Conservation (phyloP, 1,140 invertebrate genomes). For the Pseudomyrmex dendroicus region DNA sequence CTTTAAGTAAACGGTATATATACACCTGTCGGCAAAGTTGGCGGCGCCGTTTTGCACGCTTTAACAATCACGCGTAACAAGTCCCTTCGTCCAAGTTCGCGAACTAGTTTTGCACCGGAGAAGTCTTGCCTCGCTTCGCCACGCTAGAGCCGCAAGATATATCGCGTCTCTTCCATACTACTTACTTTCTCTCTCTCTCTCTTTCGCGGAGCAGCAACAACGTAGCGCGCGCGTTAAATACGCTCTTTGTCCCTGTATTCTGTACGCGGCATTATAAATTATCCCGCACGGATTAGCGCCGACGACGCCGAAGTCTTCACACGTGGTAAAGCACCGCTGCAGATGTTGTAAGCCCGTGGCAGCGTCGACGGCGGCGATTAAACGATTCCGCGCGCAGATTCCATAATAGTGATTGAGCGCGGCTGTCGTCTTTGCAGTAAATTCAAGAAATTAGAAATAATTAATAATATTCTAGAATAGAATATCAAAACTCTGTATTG, state of each 20-base stretch:
- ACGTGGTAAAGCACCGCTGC: constrained; percentile 7
- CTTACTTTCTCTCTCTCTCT: not conserved
- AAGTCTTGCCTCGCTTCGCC: constrained; percentile 28
- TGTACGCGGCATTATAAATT: constrained; percentile 20
- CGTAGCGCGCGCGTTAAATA: constrained; percentile 11
- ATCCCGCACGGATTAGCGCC: not conserved
- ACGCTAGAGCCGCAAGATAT: not conserved
- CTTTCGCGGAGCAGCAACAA: not conserved
- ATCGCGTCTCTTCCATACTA: not conserved
- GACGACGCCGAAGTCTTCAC: not conserved
- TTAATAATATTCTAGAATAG: constrained; percentile 5
- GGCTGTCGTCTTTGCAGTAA: not conserved
- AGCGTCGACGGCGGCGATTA: not conserved
- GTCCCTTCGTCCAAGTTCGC: constrained; percentile 52
- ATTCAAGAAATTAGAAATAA: not conserved
- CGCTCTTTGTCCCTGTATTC: constrained; percentile 12
- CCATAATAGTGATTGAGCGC: constrained; percentile 13
- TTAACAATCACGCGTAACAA: constrained; percentile 62
- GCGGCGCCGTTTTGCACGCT: constrained; percentile 50
- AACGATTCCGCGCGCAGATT: not conserved
- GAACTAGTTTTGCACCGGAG: constrained; percentile 39
- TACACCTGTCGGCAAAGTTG: constrained; percentile 34
- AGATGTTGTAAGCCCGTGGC: not conserved
- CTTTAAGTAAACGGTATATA: not conserved
- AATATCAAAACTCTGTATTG: no score